phyloP scores from a whole-genome alignment of 2,888 invertebrate species.

The Enchytraeus crypticus region DNA sequence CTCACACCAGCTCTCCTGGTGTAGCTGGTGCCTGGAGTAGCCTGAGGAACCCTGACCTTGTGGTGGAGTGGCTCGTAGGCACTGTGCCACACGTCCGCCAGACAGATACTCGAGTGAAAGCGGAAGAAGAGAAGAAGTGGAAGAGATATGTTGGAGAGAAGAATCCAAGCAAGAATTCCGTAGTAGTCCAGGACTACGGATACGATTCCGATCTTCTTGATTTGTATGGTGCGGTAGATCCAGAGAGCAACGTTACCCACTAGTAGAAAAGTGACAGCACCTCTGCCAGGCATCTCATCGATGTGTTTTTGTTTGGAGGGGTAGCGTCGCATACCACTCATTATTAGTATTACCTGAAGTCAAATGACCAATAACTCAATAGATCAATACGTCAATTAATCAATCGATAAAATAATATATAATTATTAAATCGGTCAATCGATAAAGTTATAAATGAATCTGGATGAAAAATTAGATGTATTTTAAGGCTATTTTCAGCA shows the following conservation, averaged over 20 bases:
- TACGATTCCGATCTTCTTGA: slow-evolving; percentile 31
- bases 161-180: slow-evolving; percentile 59
- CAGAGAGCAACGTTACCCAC: slow-evolving; percentile 60
- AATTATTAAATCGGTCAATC: too few species aligned
- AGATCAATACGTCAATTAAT: too few species aligned
- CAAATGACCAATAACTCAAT: too few species aligned
- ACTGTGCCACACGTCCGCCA: slow-evolving; percentile 46
- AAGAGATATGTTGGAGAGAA: slow-evolving; percentile 57
- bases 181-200: slow-evolving; percentile 50
- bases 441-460: too few species aligned
- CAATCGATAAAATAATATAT: too few species aligned
- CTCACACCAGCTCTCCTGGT: too few species aligned
- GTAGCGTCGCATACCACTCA: slow-evolving; percentile 23
- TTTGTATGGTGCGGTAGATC: slow-evolving; percentile 59
- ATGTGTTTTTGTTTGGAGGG: slow-evolving; percentile 26
- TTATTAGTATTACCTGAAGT: slow-evolving; percentile 30
- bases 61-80: slow-evolving; percentile 32
- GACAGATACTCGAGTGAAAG: too few species aligned
- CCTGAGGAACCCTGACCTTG: neutral
- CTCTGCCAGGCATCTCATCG: slow-evolving; percentile 52
- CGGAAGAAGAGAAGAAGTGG: too few species aligned
- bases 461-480: too few species aligned
- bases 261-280: slow-evolving; percentile 57
- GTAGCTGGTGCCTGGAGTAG: too few species aligned
- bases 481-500: too few species aligned